Base-by-base conservation (phyloP, 2,888 invertebrate species). In the Disparrhopalites patrizii region DNA sequence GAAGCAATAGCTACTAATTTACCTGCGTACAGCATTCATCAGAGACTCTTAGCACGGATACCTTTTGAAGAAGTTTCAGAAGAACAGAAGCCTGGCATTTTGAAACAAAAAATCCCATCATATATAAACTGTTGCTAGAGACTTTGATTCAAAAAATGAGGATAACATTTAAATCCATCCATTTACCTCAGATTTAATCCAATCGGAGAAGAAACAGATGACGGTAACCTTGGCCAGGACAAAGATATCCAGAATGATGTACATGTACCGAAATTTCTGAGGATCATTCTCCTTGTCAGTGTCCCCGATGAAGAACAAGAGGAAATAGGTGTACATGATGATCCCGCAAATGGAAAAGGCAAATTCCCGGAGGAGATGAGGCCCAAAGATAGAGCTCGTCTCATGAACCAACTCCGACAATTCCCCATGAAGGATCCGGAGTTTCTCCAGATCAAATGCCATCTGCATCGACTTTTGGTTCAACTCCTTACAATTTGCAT, bases 371-470 rank as follows among this genome's bases (percentile, higher is more conserved):
- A 70, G 67, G 23, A 73, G 58, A 57, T 73, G 73, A 8, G 51
- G 31, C 20, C 73, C 73, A 67, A 73, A 73, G 10, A 73, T 68
- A n/a, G 63, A 56, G 25, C 69, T 65, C 47, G 72, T 67, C 60
- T 68, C 66, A 5, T 33, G 25, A 31, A 64, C 65, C 31, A 73
- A 38, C 13, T 64, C 50, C 10, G 63, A 30, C 3, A 73, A 47
- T 62, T 73, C 73, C 15, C 62, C 66, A 55, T 72, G 68, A 1
- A 73, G 61, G 27, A 70, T 66, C 31, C 73, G 50, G 62, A 73
- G 57, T 50, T 73, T 73, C 43, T 73, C 73, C 52, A 73, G 43
- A 52, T 71, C 65, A 43, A 43, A 30, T 0, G 61, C 65, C 43
- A 72, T 62, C 51, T 63, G 54, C 13, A 47, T 56, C 0, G 62